These are phyloP conservation scores for Mola mola DNA, from an alignment of 2,113 vertebrate species.

Conservation along the genomic window DNA sequence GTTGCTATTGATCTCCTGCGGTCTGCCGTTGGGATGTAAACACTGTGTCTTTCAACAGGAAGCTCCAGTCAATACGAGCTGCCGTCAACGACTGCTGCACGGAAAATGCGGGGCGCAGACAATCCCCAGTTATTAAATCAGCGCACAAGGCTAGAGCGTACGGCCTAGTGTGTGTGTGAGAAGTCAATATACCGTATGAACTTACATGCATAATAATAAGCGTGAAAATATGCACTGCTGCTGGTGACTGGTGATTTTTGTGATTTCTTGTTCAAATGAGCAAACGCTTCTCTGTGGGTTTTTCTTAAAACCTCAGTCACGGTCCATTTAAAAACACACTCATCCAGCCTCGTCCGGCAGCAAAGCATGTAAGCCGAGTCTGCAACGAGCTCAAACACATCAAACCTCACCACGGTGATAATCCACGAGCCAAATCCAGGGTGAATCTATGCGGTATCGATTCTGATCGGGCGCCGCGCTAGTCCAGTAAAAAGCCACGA, in stretches of 20 bases:
- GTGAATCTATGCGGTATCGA: slow-evolving; percentile 61
- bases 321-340: too few species aligned
- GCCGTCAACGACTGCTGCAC: slow-evolving; percentile 51
- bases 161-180: background rate
- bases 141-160: slow-evolving; percentile 19
- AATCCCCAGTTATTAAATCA: slow-evolving; percentile 44
- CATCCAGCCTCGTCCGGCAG: too few species aligned
- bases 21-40: slow-evolving; percentile 75
- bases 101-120: background rate
- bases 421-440: slow-evolving; percentile 55
- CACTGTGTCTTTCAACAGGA: slow-evolving; percentile 76
- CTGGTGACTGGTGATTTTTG: background rate
- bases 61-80: slow-evolving; percentile 68
- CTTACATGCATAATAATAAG: background rate
- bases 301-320: too few species aligned
- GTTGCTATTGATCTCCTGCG: slow-evolving; percentile 73
- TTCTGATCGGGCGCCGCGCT: slow-evolving; percentile 25
- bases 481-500: slow-evolving; percentile 51
- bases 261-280: background rate
- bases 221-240: background rate
- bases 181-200: background rate
- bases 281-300: too few species aligned
- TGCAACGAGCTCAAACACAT: slow-evolving; percentile 32
- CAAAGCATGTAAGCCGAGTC: too few species aligned
- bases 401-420: slow-evolving; percentile 45